Evolutionary conservation across 2,888 invertebrate genomes (phyloP).

Genomic region (Orthonychiurus folsomi): DNA sequence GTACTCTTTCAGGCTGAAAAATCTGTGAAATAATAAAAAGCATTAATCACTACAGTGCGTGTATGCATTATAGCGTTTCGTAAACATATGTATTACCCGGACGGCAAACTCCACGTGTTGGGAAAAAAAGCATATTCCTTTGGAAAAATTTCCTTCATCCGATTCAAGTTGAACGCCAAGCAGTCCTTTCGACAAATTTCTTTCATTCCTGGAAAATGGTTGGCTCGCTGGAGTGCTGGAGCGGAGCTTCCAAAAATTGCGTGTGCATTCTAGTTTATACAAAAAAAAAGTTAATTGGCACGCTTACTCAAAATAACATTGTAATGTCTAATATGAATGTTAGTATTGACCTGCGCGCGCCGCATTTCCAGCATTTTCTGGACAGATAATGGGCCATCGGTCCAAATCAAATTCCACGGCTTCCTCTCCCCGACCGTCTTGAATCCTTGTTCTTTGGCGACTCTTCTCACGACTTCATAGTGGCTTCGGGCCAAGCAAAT

Average conservation of each 20-base stretch:
- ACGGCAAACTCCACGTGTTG: conserved; percentile 86
- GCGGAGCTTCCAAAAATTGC: conserved; percentile 16
- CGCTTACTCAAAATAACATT: not conserved
- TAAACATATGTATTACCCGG: conserved; percentile 57
- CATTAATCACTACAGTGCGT: not conserved
- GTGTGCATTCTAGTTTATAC: conserved; percentile 14
- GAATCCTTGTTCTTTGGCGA: conserved; percentile 62
- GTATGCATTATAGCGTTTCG: not conserved
- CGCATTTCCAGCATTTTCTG: conserved; percentile 86
- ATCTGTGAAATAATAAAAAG: conserved; percentile 48
- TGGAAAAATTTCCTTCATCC: conserved; percentile 79
- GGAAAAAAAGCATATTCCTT: conserved; percentile 86
- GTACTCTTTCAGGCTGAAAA: conserved; percentile 64
- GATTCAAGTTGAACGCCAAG: conserved; percentile 75
- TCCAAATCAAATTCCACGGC: conserved; percentile 86
- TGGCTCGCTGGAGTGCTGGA: conserved; percentile 53
- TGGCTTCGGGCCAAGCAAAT: too few relatives aligned
- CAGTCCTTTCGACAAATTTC: conserved; percentile 84
- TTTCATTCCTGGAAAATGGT: conserved; percentile 86
- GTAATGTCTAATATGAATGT: not conserved
- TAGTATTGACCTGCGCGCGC: conserved; percentile 55
- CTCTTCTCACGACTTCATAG: conserved; percentile 62
- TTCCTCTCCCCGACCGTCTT: conserved; percentile 69
- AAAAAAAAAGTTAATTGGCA: not conserved
- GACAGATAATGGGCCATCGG: conserved; percentile 73